Percentiles rank a stretch among this genome's conserved stretches.
These are phyloP conservation scores for Pangasius macronema DNA, from an alignment of 2,797 vertebrate species.

Conservation along the genomic window DNA sequence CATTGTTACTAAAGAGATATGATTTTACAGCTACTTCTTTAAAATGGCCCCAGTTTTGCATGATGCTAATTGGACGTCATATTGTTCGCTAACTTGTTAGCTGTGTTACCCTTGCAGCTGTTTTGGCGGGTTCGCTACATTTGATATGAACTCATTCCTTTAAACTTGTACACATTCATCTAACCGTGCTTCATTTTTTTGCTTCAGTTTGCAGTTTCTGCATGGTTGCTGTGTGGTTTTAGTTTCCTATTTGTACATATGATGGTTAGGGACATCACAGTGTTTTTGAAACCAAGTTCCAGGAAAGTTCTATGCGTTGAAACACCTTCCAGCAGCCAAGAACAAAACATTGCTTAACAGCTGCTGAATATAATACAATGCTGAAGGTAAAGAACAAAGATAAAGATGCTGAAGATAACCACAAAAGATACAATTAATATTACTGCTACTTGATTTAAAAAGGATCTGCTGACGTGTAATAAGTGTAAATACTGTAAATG, in stretches of 20 bases:
- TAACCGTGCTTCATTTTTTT: not conserved
- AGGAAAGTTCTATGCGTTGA: not conserved
- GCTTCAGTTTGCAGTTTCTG: not conserved
- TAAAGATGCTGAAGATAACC: not conserved
- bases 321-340: not conserved
- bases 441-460: not conserved
- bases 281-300: not conserved
- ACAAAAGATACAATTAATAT: not conserved
- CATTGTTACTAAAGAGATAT: not conserved
- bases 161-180: not conserved
- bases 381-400: not conserved
- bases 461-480: not conserved
- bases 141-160: not conserved
- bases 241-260: not conserved
- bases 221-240: not conserved
- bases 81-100: not conserved
- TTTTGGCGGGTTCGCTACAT: not conserved
- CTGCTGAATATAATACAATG: not conserved
- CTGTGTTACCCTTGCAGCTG: not conserved
- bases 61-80: not conserved
- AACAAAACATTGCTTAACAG: no score
- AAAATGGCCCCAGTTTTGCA: not conserved
- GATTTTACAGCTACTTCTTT: not conserved
- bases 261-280: not conserved
- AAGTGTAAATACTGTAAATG: not conserved